These are phyloP conservation scores for Rhynchopsitta pachyrhyncha DNA, from an alignment of 2,113 vertebrate species.

Conservation along the genomic window DNA sequence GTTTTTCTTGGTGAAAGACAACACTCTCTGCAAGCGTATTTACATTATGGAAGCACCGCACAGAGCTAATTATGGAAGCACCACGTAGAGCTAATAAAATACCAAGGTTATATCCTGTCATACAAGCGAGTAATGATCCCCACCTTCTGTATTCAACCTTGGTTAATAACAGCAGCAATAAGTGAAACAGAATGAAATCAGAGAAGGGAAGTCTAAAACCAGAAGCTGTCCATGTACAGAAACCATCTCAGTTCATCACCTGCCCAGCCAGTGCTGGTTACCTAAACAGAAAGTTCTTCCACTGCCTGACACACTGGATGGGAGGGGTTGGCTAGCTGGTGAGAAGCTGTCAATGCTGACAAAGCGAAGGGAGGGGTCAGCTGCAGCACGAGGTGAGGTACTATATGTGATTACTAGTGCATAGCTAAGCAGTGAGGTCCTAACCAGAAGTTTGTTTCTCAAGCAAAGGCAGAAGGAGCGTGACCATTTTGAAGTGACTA, in stretches of 20 bases:
- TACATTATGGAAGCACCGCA: background rate
- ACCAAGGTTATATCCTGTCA: background rate
- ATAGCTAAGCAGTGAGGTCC: slow-evolving; percentile 9
- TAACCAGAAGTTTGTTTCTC: slow-evolving; percentile 2
- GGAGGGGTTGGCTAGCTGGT: background rate
- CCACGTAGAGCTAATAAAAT: background rate
- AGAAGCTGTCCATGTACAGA: background rate
- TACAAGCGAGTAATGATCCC: background rate
- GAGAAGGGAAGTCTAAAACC: background rate
- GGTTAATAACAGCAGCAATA: background rate
- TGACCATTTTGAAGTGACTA: background rate
- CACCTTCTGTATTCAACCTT: background rate
- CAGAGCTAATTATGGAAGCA: background rate
- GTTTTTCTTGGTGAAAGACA: background rate
- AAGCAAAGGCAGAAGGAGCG: background rate
- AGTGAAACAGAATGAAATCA: background rate
- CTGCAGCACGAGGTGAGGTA: background rate
- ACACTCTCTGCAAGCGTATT: background rate
- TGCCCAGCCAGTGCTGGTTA: background rate
- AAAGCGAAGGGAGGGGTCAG: slow-evolving; percentile 15
- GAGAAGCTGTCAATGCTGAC: background rate
- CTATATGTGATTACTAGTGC: background rate
- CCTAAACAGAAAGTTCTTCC: background rate
- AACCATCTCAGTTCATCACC: background rate
- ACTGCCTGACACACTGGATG: background rate